Evolutionary conservation across 2,888 invertebrate genomes (phyloP), one percentile per base, ranked within the genome.

Genomic region (Harpalus rubripes): DNA sequence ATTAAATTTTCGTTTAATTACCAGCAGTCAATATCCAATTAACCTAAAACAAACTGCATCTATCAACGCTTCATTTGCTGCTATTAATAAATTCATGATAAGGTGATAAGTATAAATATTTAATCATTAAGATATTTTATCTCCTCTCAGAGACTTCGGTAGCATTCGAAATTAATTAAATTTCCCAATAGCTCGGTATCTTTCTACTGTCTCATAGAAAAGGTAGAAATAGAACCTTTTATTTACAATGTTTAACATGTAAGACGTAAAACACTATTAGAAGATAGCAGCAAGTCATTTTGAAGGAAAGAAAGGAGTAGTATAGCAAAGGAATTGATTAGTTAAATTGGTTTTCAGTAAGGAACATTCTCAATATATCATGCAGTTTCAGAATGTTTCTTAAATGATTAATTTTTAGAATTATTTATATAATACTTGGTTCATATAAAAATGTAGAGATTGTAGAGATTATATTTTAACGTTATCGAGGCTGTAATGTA

Each of bases 71-170:
- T 39, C 68, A 68, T 68, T 68, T 68, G 32, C 68, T 12, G 26
- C 26, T 26, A 68, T 39, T 68, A 68, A 15, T 68, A 68, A 68
- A 68, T 41, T 68, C 12, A 32, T 26, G 39, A 68, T 68, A 68
- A 68, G 68, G 32, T 26, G 68, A 39, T 68, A 68, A 32, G 2
- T 68, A 39, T 68, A 68, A 68, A 68, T 68, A 68, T 68, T 68
- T 39, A 68, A 41, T n/a, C 32, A 7, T 32, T 12, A 63, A 32
- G 68, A 68, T 68, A 39, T 68, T 68, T 68, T 68, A 68, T 26
- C 68, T 39, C 10, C 68, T 39, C 5, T 5, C 5, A 39, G 26
- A 39, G 39, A 68, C 68, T 68, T 68, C 32, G 39, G 0, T 39
- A 39, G 39, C 68, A 32, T 68, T 12, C 68, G 32, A 32, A 32